Conservation (phyloP, 23 tunicate species). For the Ascidia mentula region DNA sequence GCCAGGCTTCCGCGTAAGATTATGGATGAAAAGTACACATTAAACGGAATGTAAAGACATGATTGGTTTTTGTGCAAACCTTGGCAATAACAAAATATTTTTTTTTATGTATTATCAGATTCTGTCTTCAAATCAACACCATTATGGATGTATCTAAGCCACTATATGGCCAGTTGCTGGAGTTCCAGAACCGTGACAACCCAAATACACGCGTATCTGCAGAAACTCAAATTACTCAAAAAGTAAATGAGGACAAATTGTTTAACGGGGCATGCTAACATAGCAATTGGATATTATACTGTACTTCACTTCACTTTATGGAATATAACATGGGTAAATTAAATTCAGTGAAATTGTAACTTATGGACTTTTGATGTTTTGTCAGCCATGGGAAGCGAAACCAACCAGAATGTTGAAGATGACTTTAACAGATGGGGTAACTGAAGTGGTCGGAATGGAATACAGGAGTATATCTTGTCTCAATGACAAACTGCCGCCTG, state of each 20-base stretch:
- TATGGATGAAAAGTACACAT: conserved; percentile 36
- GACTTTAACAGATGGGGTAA: conserved; percentile 73
- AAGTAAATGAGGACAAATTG: not conserved
- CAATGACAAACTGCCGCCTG: conserved; percentile 43
- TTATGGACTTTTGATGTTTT: not conserved
- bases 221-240: conserved; percentile 77
- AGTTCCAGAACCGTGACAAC: conserved; percentile 45
- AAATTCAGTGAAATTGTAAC: not conserved
- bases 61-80: not conserved
- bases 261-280: too few relatives aligned
- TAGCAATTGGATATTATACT: too few relatives aligned
- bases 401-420: conserved; percentile 71
- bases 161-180: conserved; percentile 42
- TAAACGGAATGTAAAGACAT: conserved; percentile 60
- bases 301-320: too few relatives aligned
- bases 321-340: too few relatives aligned
- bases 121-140: conserved; percentile 68
- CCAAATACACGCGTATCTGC: conserved; percentile 56
- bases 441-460: conserved; percentile 59
- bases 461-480: conserved; percentile 36
- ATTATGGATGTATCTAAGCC: conserved; percentile 61
- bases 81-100: not conserved
- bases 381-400: conserved; percentile 72
- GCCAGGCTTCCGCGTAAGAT: conserved; percentile 46
- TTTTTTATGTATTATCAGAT: not conserved